Conservation (phyloP, 2,888 invertebrate species). For the Eledona agricola region DNA sequence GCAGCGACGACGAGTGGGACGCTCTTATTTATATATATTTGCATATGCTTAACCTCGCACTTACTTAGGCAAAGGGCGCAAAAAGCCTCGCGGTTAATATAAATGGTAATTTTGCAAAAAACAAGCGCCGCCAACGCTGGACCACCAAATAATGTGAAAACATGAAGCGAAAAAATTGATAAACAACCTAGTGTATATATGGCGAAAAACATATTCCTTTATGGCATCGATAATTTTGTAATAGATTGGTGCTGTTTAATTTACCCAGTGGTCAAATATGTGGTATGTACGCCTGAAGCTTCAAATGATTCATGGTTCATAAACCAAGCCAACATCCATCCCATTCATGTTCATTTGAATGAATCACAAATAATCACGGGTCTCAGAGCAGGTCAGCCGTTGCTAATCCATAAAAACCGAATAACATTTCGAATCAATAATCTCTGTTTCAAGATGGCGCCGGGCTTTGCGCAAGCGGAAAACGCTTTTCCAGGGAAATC, state of each 20-base stretch:
- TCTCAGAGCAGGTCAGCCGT: slow-evolving; percentile 13
- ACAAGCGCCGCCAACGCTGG: no score
- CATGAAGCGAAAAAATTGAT: slow-evolving; percentile 47
- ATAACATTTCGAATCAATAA: slow-evolving; percentile 19
- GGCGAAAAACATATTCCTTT: slow-evolving; percentile 31
- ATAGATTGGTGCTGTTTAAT: no score
- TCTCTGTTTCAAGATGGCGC: background rate
- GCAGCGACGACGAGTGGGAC: slow-evolving; percentile 22
- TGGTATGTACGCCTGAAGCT: background rate
- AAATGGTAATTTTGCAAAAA: no score
- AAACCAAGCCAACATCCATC: slow-evolving; percentile 7
- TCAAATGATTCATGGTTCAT: slow-evolving; percentile 13
- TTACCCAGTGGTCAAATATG: slow-evolving; percentile 1
- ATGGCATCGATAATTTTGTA: no score
- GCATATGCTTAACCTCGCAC: no score
- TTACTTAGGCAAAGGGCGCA: no score
- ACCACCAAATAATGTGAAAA: no score
- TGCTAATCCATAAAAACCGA: slow-evolving; percentile 15
- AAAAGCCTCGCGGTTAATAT: no score
- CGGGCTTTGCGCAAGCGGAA: background rate
- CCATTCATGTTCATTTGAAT: slow-evolving; percentile 13
- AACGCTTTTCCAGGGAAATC: no score
- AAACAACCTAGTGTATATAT: slow-evolving; percentile 48
- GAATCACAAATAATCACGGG: slow-evolving; percentile 11
- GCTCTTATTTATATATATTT: no score